Conservation (phyloP, 1,140 invertebrate genomes). For the Scaptomyza pallida region DNA sequence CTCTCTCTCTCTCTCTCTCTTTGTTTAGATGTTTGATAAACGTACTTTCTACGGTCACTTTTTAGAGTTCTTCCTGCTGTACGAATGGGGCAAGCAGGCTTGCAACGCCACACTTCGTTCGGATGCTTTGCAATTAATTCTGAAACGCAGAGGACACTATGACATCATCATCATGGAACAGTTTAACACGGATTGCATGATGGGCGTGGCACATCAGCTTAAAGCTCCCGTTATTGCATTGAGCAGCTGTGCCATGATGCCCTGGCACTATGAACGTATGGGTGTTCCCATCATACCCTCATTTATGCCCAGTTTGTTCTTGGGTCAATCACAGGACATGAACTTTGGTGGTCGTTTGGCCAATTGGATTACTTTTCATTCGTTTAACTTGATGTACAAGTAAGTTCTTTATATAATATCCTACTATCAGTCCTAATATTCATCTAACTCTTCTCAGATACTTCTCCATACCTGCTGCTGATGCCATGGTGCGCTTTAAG, state of each 20-base stretch:
- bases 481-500: constrained; percentile 71
- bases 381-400: constrained; percentile 73
- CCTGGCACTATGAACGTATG: constrained; percentile 86
- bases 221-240: constrained; percentile 87
- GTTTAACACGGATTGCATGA: constrained; percentile 89
- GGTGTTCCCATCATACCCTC: constrained; percentile 86
- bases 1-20: background rate
- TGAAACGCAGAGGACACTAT: constrained; percentile 85
- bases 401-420: constrained; percentile 15
- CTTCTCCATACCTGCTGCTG: constrained; percentile 56
- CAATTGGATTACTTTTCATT: constrained; percentile 82
- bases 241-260: constrained; percentile 86
- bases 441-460: constrained; percentile 18
- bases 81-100: constrained; percentile 70
- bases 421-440: background rate
- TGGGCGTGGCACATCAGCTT: constrained; percentile 87
- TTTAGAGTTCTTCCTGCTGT: constrained; percentile 70
- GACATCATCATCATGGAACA: constrained; percentile 88
- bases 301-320: constrained; percentile 86
- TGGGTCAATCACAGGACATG: constrained; percentile 86
- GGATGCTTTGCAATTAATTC: constrained; percentile 63
- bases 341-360: constrained; percentile 84
- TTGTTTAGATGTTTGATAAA: constrained; percentile 67
- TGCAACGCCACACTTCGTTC: constrained; percentile 73
- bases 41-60: constrained; percentile 70